phyloP scores from a whole-genome alignment of 2,113 vertebrate species.

The Ctenomys sociabilis region DNA sequence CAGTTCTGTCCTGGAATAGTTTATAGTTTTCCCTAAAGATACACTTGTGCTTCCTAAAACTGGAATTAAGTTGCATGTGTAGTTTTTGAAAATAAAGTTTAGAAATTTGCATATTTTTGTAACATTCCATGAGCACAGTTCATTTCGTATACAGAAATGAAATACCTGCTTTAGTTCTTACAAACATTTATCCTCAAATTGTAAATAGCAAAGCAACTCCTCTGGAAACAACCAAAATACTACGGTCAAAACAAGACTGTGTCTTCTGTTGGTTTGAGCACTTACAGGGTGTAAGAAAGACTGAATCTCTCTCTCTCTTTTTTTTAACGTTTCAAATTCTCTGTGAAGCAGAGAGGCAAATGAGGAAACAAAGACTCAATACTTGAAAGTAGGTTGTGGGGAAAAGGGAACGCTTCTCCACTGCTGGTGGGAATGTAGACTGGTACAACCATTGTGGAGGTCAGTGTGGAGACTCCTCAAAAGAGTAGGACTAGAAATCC shows the following conservation, averaged over 20 bases:
- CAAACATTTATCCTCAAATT: neutral
- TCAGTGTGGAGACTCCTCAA: too few species aligned
- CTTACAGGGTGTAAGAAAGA: neutral
- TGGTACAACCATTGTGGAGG: too few species aligned
- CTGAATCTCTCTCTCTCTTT: neutral
- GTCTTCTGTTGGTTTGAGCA: constrained; percentile 26
- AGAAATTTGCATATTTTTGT: constrained; percentile 55
- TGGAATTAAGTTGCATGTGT: constrained; percentile 61
- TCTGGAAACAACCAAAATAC: constrained; percentile 11
- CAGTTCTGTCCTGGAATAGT: constrained; percentile 37
- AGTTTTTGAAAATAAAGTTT: constrained; percentile 51
- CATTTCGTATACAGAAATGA: neutral
- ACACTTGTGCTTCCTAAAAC: constrained; percentile 66
- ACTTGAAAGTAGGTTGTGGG: too few species aligned
- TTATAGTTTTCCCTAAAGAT: constrained; percentile 61
- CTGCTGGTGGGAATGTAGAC: too few species aligned
- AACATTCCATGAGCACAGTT: neutral
- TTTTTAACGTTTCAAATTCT: neutral
- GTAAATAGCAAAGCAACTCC: neutral
- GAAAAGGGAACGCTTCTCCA: too few species aligned
- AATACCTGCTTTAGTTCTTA: constrained; percentile 13
- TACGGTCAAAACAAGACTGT: constrained; percentile 19
- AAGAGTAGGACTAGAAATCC: too few species aligned
- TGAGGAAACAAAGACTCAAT: neutral
- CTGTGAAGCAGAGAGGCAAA: neutral